Evolutionary conservation across 2,888 invertebrate species (phyloP).

Genomic region (Mantis religiosa): DNA sequence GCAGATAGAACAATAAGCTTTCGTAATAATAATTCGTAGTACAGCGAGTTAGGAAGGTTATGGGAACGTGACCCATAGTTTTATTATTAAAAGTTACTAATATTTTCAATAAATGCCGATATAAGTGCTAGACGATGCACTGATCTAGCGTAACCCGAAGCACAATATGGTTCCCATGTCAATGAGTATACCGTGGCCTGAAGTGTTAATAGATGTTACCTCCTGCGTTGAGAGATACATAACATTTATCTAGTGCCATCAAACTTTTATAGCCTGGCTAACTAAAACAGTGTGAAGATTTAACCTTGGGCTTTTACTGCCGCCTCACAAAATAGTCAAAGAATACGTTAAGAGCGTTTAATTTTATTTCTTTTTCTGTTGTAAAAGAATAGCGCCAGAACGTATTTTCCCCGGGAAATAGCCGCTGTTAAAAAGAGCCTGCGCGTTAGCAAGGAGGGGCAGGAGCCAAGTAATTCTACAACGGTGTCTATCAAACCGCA

Average conservation of each 20-base stretch:
- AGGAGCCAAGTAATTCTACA: background rate
- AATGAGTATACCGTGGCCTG: no score
- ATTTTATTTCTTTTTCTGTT: background rate
- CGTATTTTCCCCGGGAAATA: background rate
- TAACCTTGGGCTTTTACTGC: background rate
- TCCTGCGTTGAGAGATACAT: background rate
- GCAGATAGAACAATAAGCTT: no score
- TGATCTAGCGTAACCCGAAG: no score
- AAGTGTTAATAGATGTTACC: background rate
- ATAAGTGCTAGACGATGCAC: no score
- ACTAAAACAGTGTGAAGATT: background rate
- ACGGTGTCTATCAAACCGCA: background rate
- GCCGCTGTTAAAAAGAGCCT: background rate
- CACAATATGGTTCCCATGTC: no score
- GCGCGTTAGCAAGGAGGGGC: background rate
- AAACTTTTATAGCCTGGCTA: background rate
- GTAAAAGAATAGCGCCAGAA: background rate
- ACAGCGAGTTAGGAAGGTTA: no score
- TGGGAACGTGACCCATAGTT: no score
- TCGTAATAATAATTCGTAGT: no score
- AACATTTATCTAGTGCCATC: background rate
- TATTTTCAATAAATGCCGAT: no score
- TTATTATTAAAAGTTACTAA: no score
- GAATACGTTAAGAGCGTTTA: background rate
- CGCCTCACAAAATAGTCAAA: background rate